Conservation (phyloP, 2,797 vertebrate species). For the Columba guinea region DNA sequence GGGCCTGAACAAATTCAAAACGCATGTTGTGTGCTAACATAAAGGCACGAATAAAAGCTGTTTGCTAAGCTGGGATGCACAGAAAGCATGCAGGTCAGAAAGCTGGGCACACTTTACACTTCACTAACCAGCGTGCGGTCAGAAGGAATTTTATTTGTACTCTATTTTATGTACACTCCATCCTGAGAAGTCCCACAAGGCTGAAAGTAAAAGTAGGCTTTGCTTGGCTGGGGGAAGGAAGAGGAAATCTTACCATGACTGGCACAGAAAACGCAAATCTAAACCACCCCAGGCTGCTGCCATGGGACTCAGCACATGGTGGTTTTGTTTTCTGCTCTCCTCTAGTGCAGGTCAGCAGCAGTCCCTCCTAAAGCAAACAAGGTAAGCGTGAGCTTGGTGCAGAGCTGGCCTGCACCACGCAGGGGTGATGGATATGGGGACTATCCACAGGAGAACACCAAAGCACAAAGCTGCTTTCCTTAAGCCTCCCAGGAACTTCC, state of each 20-base stretch:
- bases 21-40: rapidly evolving
- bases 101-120: neutral
- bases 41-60: neutral
- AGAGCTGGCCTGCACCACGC: rapidly evolving
- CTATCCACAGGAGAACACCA: neutral
- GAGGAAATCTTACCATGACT: neutral
- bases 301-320: rapidly evolving
- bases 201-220: neutral
- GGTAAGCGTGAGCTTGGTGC: rapidly evolving
- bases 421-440: rapidly evolving
- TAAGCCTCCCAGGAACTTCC: neutral
- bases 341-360: neutral
- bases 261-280: neutral
- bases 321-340: neutral
- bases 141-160: neutral
- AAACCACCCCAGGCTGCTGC: neutral
- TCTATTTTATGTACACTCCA: neutral
- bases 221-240: neutral
- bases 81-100: neutral
- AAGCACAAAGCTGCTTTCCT: neutral
- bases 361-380: neutral
- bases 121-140: neutral
- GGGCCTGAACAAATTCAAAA: neutral
- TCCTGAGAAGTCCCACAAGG: neutral
- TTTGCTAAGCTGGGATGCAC: neutral